phyloP scores from a whole-genome alignment of 2,797 vertebrate genomes.

The Melanotaenia parkinsoni region DNA sequence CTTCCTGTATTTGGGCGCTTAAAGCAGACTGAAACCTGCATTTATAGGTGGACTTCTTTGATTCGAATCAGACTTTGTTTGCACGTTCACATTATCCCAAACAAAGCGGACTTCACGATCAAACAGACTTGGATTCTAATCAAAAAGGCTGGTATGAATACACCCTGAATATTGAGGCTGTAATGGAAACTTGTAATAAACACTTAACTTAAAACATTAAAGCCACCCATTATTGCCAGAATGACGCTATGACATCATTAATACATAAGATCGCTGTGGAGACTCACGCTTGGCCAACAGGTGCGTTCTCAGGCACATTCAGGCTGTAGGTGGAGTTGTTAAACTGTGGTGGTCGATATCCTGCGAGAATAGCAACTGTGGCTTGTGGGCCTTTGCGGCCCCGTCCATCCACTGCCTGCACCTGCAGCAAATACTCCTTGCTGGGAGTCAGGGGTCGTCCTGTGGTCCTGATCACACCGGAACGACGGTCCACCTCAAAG shows the following conservation, averaged over 20 bases:
- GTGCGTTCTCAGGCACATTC: constrained; percentile 84
- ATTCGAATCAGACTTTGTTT: too few species aligned
- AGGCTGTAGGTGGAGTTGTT: constrained; percentile 87
- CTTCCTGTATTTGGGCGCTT: too few species aligned
- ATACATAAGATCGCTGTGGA: not conserved
- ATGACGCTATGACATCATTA: not conserved
- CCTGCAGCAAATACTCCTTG: constrained; percentile 86
- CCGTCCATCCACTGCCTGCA: constrained; percentile 81
- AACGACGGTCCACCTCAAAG: constrained; percentile 85
- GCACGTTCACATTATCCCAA: too few species aligned
- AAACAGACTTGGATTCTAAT: too few species aligned
- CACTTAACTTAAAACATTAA: not conserved
- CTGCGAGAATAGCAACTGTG: constrained; percentile 84
- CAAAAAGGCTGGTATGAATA: too few species aligned
- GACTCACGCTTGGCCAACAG: constrained; percentile 86
- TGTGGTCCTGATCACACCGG: constrained; percentile 86
- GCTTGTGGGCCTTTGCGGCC: constrained; percentile 81
- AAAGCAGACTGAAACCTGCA: too few species aligned
- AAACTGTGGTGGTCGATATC: constrained; percentile 89
- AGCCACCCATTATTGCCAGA: not conserved
- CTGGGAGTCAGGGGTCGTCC: constrained; percentile 84
- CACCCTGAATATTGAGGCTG: constrained; percentile 18
- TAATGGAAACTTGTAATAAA: constrained; percentile 36
- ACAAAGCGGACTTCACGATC: too few species aligned
- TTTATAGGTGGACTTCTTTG: too few species aligned